Base-by-base conservation (phyloP, 2,888 invertebrate species). In the Scelioninae gen. 1 region DNA sequence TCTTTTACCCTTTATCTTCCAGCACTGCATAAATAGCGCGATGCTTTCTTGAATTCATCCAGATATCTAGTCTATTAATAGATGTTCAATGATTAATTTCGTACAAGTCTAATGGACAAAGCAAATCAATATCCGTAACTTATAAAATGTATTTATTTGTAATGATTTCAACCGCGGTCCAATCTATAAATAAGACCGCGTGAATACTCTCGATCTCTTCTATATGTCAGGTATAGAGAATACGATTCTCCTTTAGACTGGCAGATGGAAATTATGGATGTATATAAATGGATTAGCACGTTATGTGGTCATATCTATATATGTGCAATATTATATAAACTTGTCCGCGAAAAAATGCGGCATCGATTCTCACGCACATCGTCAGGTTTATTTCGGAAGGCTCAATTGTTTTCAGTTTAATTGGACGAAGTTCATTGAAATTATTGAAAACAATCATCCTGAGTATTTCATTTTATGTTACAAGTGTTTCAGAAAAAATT, bases 201-300 rank as follows among this genome's bases (percentile, higher is more conserved):
- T 51, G 45, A 43, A 43, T 45, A 31, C 60, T 45, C 49, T 13
- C 49, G 29, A 15, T 23, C 15, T 62, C 40, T 58, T 58, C 32
- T 49, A 47, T 56, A 45, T 62, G 51, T 51, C 68, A 68, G 31
- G 45, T 40, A 40, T 10, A 9, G 55, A 68, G 66, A 68, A 49
- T 55, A 31, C 55, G 65, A 51, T 51, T 51, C 31, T 51, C 40
- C 65, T 65, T 65, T 49, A 65, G 38, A 38, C 34, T 11, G 38
- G 10, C 43, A 23, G 45, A 16, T 49, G 51, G n/a, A 47, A 71
- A 62, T 60, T 53, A 53, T 53, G 72, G 7, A 72, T 38, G 72
- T 43, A 31, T 40, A 72, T 53, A 60, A 62, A 62, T 53, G 69
- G 56, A 72, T 62, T 72, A 51, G 62, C n/a, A 32, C 62, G 60